Base-by-base conservation (phyloP, 2,113 vertebrate genomes). In the Entosphenus tridentatus region DNA sequence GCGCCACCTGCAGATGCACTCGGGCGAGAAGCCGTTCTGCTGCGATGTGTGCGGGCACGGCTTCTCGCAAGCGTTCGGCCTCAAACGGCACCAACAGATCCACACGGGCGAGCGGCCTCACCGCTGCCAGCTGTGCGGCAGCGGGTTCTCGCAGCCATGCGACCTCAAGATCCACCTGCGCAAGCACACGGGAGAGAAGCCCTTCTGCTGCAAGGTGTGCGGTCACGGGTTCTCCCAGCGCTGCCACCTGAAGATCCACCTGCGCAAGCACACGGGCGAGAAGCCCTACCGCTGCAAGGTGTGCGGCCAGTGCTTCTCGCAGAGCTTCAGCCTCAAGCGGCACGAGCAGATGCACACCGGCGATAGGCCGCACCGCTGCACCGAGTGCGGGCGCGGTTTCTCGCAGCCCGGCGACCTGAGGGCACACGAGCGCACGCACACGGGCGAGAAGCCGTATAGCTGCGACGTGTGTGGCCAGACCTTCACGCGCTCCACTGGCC, bases 331-430 rank as follows among this genome's bases (percentile, higher is more conserved):
- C 62, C 62, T 65, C n/a, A 65, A 65, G 62, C 62, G 21, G 62
- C 62, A 65, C 62, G 10, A 65, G 62, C n/a, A 21, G 62, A 16
- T n/a, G n/a, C 62, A 65, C 10, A 21, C 62, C 8, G 62, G 62
- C n/a, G 62, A 65, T n/a, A 65, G 62, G 21, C 62, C 62, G 62
- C 62, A 65, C 62, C n/a, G 21, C n/a, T 65, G 62, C 21, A 10
- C 9, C 8, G 62, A 65, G 62, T 65, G 62, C 10, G 62, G 62
- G 62, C n/a, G 21, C n/a, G 62, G n/a, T 16, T 65, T 65, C 21
- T 16, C n/a, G n/a, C 62, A 65, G 62, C n/a, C n/a, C n/a, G n/a
- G n/a, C 8, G n/a, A 65, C 21, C 21, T 21, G 21, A 21, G 21
- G 21, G 21, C 21, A 21, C 21, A 21, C 21, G 21, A 21, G 21